Percentiles rank a stretch among this genome's conserved stretches.
Evolutionary conservation across 1,140 invertebrate species (phyloP).

Genomic region (Aphidius ervi): DNA sequence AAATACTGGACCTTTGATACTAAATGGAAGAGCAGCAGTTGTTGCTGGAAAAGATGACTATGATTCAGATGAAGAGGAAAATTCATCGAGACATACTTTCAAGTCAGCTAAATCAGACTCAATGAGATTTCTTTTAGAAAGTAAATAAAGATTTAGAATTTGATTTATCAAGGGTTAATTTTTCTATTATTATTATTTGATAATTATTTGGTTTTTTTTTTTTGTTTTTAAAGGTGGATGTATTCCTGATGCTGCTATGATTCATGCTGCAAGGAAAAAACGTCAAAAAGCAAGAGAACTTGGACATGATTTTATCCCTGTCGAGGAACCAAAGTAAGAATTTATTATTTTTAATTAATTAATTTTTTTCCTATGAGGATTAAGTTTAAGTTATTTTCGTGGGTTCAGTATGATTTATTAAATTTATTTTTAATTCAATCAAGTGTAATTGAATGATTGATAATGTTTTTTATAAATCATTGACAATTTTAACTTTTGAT

Average conservation of each 20-base stretch:
- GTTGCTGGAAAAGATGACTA: conserved; percentile 72
- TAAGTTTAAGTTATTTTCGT: too few species aligned
- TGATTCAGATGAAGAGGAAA: conserved; percentile 65
- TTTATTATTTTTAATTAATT: conserved; percentile 12
- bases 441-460: too few species aligned
- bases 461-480: too few species aligned
- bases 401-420: too few species aligned
- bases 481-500: too few species aligned
- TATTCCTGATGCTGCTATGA: conserved; percentile 94
- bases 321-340: conserved; percentile 61
- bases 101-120: conserved; percentile 59
- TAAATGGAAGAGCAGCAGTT: conserved; percentile 75
- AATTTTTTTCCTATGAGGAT: neutral
- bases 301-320: conserved; percentile 71
- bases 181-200: neutral
- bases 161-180: conserved; percentile 1
- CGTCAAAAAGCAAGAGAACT: conserved; percentile 81
- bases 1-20: conserved; percentile 59
- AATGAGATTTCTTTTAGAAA: conserved; percentile 69
- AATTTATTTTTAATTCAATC: too few species aligned
- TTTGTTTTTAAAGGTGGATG: conserved; percentile 62
- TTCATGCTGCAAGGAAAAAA: conserved; percentile 89
- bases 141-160: conserved; percentile 39
- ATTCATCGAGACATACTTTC: conserved; percentile 55
- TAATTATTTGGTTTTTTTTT: conserved; percentile 14